These are phyloP conservation scores for Microcebus murinus DNA, from an alignment of 2,113 vertebrate species.

Conservation along the genomic window DNA sequence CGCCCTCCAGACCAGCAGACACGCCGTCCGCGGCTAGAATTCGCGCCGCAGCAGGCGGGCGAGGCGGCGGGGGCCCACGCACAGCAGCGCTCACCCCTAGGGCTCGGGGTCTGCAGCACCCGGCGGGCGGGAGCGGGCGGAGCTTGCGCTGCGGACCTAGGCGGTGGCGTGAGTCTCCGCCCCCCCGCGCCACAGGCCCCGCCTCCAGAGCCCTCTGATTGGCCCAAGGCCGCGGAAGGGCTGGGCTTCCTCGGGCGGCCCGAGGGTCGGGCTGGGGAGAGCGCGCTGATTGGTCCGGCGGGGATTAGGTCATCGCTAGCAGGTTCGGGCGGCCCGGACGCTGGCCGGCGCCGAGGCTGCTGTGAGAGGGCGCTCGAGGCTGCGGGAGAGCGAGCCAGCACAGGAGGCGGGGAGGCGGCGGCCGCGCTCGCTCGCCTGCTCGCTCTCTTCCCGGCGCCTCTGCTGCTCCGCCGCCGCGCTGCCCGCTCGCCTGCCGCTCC, in stretches of 20 bases:
- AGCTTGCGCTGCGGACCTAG: slow-evolving; percentile 61
- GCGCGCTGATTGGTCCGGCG: slow-evolving; percentile 59
- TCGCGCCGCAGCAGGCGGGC: not conserved
- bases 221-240: slow-evolving; percentile 66
- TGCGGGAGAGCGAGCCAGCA: not conserved
- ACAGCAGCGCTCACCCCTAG: accelerated
- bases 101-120: not conserved
- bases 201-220: slow-evolving; percentile 27
- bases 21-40: not conserved
- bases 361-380: slow-evolving; percentile 73
- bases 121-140: slow-evolving; percentile 47
- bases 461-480: not conserved
- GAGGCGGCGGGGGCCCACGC: not conserved
- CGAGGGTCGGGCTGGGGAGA: slow-evolving; percentile 69
- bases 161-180: slow-evolving; percentile 22
- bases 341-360: slow-evolving; percentile 59
- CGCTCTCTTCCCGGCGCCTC: slow-evolving; percentile 29
- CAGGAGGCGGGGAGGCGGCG: slow-evolving; percentile 69
- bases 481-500: not conserved
- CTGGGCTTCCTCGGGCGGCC: not conserved
- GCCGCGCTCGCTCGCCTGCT: not conserved
- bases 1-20: not conserved
- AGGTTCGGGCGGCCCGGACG: slow-evolving; percentile 71
- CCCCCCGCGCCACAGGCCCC: not conserved
- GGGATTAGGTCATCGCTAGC: slow-evolving; percentile 80